A percentile compares a stretch with the other conserved stretches of the same genome.
phyloP scores from a whole-genome alignment of 1,140 invertebrate genomes.

The Polypedilum vanderplanki region DNA sequence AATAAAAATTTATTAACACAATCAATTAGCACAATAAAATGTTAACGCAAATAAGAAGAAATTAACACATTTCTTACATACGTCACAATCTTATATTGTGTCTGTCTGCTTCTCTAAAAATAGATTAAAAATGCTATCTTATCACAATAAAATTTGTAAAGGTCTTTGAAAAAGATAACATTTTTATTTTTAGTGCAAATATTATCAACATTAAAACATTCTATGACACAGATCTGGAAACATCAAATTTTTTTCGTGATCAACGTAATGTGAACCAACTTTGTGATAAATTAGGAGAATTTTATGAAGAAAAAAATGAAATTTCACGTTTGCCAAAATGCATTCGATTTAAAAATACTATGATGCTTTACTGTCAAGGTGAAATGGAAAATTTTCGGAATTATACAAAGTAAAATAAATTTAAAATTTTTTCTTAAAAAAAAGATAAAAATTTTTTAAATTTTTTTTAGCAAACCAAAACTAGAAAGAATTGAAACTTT shows the following conservation, averaged over 20 bases:
- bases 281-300: neutral
- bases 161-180: too few relatives aligned
- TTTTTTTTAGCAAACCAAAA: neutral
- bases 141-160: too few relatives aligned
- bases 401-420: neutral
- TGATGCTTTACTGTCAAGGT: neutral
- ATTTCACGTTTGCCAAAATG: neutral
- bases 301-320: neutral
- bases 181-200: neutral
- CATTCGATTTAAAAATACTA: conserved; percentile 5
- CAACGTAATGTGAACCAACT: neutral
- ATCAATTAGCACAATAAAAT: too few relatives aligned
- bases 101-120: too few relatives aligned
- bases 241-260: neutral
- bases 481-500: conserved; percentile 5
- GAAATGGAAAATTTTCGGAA: neutral
- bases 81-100: too few relatives aligned
- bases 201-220: neutral
- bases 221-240: neutral
- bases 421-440: too few relatives aligned
- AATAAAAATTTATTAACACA: too few relatives aligned
- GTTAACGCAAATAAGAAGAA: too few relatives aligned
- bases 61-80: too few relatives aligned
- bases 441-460: too few relatives aligned
- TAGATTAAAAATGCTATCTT: too few relatives aligned